Conservation (phyloP, 1,140 invertebrate genomes). For the Pristionchus pacificus region DNA sequence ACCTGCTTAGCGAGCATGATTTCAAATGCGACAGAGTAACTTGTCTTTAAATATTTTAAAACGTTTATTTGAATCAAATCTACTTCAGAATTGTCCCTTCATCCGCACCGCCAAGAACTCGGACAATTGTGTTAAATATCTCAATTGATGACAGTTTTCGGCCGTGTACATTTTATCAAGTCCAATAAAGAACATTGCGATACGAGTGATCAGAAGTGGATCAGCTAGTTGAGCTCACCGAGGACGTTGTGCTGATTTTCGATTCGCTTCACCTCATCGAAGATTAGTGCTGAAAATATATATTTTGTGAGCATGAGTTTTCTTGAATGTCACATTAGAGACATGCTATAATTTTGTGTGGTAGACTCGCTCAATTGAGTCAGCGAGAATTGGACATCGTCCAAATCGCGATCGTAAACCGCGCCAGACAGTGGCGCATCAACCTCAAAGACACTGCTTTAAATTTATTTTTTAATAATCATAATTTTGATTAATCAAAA, state of each 20-base stretch:
- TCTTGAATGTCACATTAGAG: not conserved
- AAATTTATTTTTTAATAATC: too few species aligned
- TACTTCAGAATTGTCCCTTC: conserved; percentile 40
- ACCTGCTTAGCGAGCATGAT: too few species aligned
- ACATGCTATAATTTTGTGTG: too few species aligned
- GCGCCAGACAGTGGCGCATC: conserved; percentile 9
- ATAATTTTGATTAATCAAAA: not conserved
- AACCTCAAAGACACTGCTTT: too few species aligned
- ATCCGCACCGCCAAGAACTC: conserved; percentile 35
- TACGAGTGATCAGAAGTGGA: too few species aligned
- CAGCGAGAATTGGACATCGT: conserved; percentile 12
- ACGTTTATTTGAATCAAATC: conserved; percentile 8
- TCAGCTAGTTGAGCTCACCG: too few species aligned
- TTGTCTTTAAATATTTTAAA: not conserved
- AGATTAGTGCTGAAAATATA: conserved; percentile 12
- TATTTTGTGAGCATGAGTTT: too few species aligned
- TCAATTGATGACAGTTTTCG: too few species aligned
- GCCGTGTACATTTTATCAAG: too few species aligned
- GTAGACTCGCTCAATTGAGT: conserved; percentile 2
- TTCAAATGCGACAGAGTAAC: too few species aligned
- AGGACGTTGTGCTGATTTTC: conserved; percentile 18
- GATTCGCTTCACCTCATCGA: conserved; percentile 20
- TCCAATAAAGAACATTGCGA: too few species aligned
- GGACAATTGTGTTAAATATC: conserved; percentile 34
- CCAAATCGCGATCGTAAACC: conserved; percentile 18